Evolutionary conservation across 2,113 vertebrate genomes (phyloP).

Genomic region (Holacanthus passer): DNA sequence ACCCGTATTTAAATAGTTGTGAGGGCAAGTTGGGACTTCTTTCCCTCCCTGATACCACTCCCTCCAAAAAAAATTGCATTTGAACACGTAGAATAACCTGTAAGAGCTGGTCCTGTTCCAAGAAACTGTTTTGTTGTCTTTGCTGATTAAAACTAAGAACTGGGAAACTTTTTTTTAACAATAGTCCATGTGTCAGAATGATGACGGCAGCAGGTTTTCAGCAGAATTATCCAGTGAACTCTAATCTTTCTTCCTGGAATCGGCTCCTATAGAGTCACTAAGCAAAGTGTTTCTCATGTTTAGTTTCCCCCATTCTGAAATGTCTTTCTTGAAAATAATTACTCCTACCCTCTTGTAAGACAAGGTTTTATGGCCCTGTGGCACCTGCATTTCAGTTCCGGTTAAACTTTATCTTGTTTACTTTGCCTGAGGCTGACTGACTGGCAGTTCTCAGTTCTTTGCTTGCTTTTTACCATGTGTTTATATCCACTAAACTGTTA

Average conservation of each 20-base stretch:
- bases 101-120: background rate
- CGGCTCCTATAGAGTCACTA: background rate
- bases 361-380: background rate
- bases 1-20: background rate
- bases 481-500: background rate
- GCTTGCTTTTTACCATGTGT: background rate
- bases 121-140: background rate
- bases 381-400: background rate
- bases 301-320: background rate
- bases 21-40: slow-evolving; percentile 14
- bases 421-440: background rate
- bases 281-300: background rate
- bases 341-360: no score
- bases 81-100: slow-evolving; percentile 1
- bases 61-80: background rate
- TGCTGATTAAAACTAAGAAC: background rate
- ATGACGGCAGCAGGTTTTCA: background rate
- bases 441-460: background rate
- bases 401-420: slow-evolving; percentile 37
- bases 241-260: background rate
- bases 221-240: background rate
- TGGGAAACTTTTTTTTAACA: background rate
- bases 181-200: background rate
- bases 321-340: background rate
- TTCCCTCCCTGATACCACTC: background rate